A percentile compares a stretch with the other conserved stretches of the same genome.
Evolutionary conservation across 1,140 invertebrate genomes (phyloP).

Genomic region (Magallana gigas): DNA sequence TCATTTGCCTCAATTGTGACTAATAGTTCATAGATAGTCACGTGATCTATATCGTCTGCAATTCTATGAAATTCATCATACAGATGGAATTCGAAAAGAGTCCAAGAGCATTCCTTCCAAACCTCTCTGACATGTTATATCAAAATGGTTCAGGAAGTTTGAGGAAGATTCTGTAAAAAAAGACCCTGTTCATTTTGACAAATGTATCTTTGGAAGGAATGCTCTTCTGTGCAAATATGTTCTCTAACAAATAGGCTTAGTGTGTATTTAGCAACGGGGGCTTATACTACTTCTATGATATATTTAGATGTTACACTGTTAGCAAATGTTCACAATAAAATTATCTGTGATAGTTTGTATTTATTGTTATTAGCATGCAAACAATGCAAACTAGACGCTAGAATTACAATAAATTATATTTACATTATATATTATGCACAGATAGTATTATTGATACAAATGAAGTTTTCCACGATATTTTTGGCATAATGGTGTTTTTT

Average conservation of each 20-base stretch:
- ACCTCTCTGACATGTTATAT: neutral
- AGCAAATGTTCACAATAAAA: slow-evolving; percentile 27
- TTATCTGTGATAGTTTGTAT: slow-evolving; percentile 6
- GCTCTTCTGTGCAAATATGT: neutral
- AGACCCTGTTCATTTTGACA: neutral
- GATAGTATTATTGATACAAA: too few relatives aligned
- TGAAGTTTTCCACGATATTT: too few relatives aligned
- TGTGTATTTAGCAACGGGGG: slow-evolving; percentile 19
- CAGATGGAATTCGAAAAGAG: neutral
- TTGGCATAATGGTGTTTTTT: too few relatives aligned
- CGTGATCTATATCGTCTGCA: slow-evolving; percentile 21
- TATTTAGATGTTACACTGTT: slow-evolving; percentile 26
- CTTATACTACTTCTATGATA: slow-evolving; percentile 1
- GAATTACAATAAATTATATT: too few relatives aligned
- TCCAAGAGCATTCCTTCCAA: neutral
- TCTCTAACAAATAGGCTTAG: slow-evolving; percentile 1
- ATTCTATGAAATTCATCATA: neutral
- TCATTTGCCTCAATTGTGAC: neutral
- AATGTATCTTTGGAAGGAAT: slow-evolving; percentile 2
- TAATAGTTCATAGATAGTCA: neutral
- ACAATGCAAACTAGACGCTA: too few relatives aligned
- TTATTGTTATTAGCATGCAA: too few relatives aligned
- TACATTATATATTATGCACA: too few relatives aligned
- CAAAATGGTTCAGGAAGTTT: neutral
- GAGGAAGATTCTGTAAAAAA: neutral